These are phyloP conservation scores for Ornithoptera priamus DNA, from an alignment of 2,888 invertebrate species.

Conservation along the genomic window DNA sequence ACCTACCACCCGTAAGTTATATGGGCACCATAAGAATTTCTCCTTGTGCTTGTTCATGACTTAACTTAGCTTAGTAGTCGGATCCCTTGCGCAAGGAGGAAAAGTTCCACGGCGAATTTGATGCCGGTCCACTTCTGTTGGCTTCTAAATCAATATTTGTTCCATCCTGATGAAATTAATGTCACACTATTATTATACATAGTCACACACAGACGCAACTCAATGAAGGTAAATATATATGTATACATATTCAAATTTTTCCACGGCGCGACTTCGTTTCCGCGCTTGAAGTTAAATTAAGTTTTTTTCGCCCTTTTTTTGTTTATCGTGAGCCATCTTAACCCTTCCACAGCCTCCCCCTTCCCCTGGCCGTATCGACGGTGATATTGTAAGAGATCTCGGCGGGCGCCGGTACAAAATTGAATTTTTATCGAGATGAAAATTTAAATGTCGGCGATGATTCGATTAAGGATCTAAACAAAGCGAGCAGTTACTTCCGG, in stretches of 20 bases:
- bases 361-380: slow-evolving; percentile 62
- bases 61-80: too few relatives aligned
- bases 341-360: slow-evolving; percentile 47
- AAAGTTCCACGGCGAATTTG: too few relatives aligned
- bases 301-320: slow-evolving; percentile 65
- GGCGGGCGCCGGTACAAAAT: slow-evolving; percentile 65
- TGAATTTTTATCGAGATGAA: slow-evolving; percentile 78
- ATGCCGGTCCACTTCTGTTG: too few relatives aligned
- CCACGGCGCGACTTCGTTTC: slow-evolving; percentile 62
- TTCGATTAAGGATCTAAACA: slow-evolving; percentile 36
- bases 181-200: slow-evolving; percentile 41
- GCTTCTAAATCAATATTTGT: too few relatives aligned
- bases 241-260: slow-evolving; percentile 44
- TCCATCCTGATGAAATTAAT: neutral
- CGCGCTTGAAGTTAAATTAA: slow-evolving; percentile 73
- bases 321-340: slow-evolving; percentile 74
- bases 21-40: too few relatives aligned
- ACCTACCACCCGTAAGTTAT: too few relatives aligned
- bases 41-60: too few relatives aligned
- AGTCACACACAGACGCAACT: slow-evolving; percentile 39
- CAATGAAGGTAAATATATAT: slow-evolving; percentile 41
- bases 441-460: slow-evolving; percentile 43
- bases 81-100: too few relatives aligned
- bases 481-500: slow-evolving; percentile 16
- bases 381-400: slow-evolving; percentile 68